These are phyloP conservation scores for Dolichopus griseipennis DNA, from an alignment of 2,888 invertebrate species.

Conservation along the genomic window DNA sequence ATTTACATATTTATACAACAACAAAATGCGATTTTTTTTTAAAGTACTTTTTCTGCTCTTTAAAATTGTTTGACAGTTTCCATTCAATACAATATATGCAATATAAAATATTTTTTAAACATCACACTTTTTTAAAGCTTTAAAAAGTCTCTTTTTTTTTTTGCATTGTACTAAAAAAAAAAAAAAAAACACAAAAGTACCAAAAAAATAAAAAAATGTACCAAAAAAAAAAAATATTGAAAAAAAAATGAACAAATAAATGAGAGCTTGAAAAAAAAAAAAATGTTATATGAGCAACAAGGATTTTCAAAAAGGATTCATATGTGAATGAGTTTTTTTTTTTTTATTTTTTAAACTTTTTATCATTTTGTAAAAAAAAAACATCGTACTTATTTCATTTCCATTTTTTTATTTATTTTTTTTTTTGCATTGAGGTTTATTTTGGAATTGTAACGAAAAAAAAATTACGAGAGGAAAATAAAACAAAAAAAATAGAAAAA, in stretches of 20 bases:
- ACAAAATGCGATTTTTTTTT: too few relatives aligned
- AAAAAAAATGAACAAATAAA: background rate
- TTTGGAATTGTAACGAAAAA: background rate
- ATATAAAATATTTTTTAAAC: too few relatives aligned
- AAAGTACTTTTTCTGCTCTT: too few relatives aligned
- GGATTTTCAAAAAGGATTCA: slow-evolving; percentile 1
- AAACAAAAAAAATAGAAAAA: background rate
- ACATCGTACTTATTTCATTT: background rate
- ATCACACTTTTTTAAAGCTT: background rate
- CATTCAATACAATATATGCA: too few relatives aligned
- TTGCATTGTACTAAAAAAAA: background rate
- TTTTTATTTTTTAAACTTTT: too few relatives aligned
- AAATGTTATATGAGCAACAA: background rate
- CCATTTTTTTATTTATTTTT: background rate
- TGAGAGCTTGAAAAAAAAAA: background rate
- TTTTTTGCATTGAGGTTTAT: background rate
- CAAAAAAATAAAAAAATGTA: too few relatives aligned
- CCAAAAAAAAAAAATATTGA: too few relatives aligned
- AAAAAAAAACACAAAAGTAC: too few relatives aligned
- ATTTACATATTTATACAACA: too few relatives aligned
- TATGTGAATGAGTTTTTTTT: background rate
- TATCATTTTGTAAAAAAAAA: too few relatives aligned
- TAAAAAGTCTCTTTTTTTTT: background rate
- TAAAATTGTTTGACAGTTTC: too few relatives aligned
- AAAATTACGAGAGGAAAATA: background rate